Conservation (phyloP, 2,888 invertebrate species). For the Epistrophe eligans region DNA sequence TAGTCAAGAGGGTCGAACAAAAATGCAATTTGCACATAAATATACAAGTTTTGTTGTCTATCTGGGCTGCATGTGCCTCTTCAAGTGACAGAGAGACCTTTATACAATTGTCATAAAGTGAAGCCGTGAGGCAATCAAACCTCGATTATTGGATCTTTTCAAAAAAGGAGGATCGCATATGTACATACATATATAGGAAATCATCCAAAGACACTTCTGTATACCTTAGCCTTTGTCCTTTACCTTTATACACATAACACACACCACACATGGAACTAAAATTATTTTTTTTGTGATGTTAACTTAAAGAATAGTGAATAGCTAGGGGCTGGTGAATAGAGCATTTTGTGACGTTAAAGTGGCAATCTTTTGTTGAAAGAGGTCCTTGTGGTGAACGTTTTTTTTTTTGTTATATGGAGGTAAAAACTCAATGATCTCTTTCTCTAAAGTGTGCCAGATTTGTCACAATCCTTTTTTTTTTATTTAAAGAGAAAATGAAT, state of each 20-base stretch:
- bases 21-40: conserved; percentile 46
- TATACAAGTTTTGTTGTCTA: conserved; percentile 15
- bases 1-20: conserved; percentile 52
- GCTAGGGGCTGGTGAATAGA: conserved; percentile 51
- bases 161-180: conserved; percentile 26
- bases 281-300: conserved; percentile 12
- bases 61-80: conserved; percentile 15
- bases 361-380: conserved; percentile 38
- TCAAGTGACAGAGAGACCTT: conserved; percentile 17
- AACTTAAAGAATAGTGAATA: neutral
- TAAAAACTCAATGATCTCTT: conserved; percentile 6
- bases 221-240: conserved; percentile 34
- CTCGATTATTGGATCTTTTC: conserved; percentile 56
- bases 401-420: neutral
- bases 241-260: no score
- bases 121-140: conserved; percentile 51
- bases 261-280: conserved; percentile 30
- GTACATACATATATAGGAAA: conserved; percentile 30
- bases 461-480: conserved; percentile 26
- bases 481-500: conserved; percentile 11
- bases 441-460: conserved; percentile 51
- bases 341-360: conserved; percentile 42
- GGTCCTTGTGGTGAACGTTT: conserved; percentile 23
- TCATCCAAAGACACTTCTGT: conserved; percentile 13
- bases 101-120: conserved; percentile 21